Evolutionary conservation across 2,888 invertebrate species (phyloP).

Genomic region (Drosophila rellima): DNA sequence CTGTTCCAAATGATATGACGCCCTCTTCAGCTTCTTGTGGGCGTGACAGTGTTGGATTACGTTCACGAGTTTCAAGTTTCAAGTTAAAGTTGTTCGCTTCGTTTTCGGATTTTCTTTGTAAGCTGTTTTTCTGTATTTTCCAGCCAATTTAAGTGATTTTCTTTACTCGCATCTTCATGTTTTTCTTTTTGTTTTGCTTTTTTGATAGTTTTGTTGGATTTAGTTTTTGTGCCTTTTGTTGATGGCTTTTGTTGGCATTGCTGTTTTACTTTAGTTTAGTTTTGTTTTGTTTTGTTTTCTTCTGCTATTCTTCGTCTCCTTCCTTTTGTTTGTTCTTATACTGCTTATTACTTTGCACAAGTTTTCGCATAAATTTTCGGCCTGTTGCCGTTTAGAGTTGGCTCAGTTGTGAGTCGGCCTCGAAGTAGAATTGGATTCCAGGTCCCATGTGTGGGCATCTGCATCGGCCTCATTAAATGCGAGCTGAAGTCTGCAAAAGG

Average conservation of each 20-base stretch:
- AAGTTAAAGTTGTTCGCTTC: constrained; percentile 36
- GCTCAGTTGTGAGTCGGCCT: constrained; percentile 35
- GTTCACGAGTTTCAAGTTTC: constrained; percentile 20
- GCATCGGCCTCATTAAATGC: constrained; percentile 64
- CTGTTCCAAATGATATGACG: constrained; percentile 49
- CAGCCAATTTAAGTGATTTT: constrained; percentile 68
- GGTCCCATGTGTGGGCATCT: constrained; percentile 52
- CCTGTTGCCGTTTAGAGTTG: constrained; percentile 74
- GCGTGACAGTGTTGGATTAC: constrained; percentile 36
- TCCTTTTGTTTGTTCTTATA: constrained; percentile 37
- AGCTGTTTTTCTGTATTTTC: constrained; percentile 36
- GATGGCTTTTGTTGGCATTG: constrained; percentile 51
- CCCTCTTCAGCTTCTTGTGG: not conserved
- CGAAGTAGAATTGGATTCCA: constrained; percentile 24
- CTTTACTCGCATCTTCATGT: constrained; percentile 16
- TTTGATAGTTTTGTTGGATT: constrained; percentile 52
- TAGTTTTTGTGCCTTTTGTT: constrained; percentile 57
- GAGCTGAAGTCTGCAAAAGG: constrained; percentile 48
- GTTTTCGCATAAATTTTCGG: constrained; percentile 75
- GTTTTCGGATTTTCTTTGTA: constrained; percentile 21
- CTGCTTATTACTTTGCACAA: constrained; percentile 70
- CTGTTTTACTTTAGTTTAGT: constrained; percentile 23
- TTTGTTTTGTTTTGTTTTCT: constrained; percentile 41
- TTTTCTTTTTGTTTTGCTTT: constrained; percentile 7
- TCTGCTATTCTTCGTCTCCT: constrained; percentile 10